Evolutionary conservation across 2,888 invertebrate species (phyloP).

Genomic region (Drosophila ustulata): DNA sequence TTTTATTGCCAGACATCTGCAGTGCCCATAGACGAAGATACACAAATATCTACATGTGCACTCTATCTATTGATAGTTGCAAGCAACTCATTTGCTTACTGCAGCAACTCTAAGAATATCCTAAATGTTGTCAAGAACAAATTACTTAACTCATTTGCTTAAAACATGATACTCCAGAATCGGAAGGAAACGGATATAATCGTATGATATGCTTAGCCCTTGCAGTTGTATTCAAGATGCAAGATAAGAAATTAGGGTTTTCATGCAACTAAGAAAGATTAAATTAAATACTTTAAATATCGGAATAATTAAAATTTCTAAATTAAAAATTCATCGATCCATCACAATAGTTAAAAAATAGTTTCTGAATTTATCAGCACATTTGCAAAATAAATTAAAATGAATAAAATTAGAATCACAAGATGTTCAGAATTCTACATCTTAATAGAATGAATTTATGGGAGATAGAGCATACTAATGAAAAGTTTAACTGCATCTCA

Average conservation of each 20-base stretch:
- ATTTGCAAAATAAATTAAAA: no score
- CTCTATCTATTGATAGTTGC: conserved; percentile 9
- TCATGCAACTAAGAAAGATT: no score
- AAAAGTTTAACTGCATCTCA: neutral
- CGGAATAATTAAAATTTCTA: no score
- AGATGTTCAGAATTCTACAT: no score
- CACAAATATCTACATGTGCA: neutral
- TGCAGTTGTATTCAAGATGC: no score
- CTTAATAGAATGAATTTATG: neutral
- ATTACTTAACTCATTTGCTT: conserved; percentile 39
- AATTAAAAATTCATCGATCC: no score
- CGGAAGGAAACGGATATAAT: neutral
- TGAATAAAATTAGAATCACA: no score
- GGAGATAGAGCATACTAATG: neutral
- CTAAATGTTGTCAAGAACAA: neutral
- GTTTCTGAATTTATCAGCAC: no score
- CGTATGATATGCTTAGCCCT: no score
- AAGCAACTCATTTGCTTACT: neutral
- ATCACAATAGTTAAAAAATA: no score
- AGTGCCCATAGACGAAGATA: conserved; percentile 11
- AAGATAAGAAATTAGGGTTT: no score
- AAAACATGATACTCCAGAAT: conserved; percentile 61
- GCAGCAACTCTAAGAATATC: conserved; percentile 6
- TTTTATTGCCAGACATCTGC: conserved; percentile 52
- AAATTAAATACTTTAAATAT: no score